These are phyloP conservation scores for Metridium senile DNA, from an alignment of 92 coral and sea anemone species.

Conservation along the genomic window DNA sequence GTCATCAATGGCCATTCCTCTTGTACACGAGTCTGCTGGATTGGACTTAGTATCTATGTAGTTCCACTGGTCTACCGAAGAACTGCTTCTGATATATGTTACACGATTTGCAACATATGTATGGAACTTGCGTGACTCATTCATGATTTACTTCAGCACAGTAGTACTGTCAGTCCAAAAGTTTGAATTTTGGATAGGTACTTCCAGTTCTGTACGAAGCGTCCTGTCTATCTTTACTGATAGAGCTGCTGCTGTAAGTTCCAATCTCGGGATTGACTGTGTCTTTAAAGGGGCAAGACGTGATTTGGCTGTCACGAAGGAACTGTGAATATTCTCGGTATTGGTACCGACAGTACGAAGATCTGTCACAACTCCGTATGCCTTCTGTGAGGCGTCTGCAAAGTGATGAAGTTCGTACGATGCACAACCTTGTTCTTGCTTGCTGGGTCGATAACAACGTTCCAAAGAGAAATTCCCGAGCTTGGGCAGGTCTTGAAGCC, in stretches of 20 bases:
- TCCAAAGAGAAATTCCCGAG: constrained; percentile 28
- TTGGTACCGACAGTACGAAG: constrained; percentile 13
- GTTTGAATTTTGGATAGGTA: constrained; percentile 4
- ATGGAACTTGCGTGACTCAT: constrained; percentile 27
- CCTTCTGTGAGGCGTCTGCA: constrained; percentile 26
- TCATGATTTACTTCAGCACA: constrained; percentile 9
- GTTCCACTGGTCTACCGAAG: constrained; percentile 2
- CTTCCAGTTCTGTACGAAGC: constrained; percentile 7
- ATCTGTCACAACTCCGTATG: constrained; percentile 13
- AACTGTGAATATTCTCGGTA: constrained; percentile 1
- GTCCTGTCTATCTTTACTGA: background rate
- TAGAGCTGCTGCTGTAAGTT: constrained; percentile 8
- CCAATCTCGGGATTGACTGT: constrained; percentile 9
- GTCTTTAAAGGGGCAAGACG: constrained; percentile 13
- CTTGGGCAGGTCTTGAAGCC: constrained; percentile 23
- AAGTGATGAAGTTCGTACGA: constrained; percentile 6
- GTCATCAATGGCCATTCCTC: constrained; percentile 37
- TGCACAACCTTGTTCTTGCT: background rate
- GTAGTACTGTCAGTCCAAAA: constrained; percentile 23
- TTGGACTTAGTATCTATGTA: constrained; percentile 12
- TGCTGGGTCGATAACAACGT: constrained; percentile 7
- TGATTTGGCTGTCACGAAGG: constrained; percentile 1
- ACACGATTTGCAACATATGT: constrained; percentile 29
- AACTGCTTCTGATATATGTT: constrained; percentile 7
- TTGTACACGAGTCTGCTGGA: constrained; percentile 23